Percentiles rank a stretch among this genome's conserved stretches.
Evolutionary conservation across 2,797 vertebrate species (phyloP).

Genomic region (Gorsachius magnificus): DNA sequence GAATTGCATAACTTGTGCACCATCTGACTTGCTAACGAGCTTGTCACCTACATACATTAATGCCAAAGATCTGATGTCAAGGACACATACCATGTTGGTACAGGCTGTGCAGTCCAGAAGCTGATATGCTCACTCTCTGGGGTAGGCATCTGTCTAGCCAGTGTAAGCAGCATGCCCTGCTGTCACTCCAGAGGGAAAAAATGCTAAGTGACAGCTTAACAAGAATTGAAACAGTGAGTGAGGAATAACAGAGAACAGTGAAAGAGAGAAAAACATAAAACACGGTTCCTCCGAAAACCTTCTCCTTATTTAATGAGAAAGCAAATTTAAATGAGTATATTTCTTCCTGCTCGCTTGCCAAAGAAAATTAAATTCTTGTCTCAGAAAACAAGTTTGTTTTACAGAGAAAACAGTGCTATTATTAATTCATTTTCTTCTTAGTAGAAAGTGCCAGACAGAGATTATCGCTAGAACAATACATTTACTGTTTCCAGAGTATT

Average conservation of each 20-base stretch:
- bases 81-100: background rate
- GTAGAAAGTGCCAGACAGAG: background rate
- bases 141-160: conserved; percentile 47
- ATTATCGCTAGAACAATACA: background rate
- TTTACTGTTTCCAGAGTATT: background rate
- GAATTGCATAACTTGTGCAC: background rate
- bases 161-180: conserved; percentile 25
- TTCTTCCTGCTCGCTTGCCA: background rate
- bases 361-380: background rate
- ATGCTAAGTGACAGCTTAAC: conserved; percentile 52
- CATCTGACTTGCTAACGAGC: background rate
- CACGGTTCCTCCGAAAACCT: background rate
- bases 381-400: background rate
- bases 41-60: background rate
- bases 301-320: background rate
- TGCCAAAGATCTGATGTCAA: conserved; percentile 36
- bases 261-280: conserved; percentile 4
- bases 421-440: background rate
- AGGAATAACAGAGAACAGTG: background rate
- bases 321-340: background rate
- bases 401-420: background rate
- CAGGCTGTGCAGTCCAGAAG: conserved; percentile 28
- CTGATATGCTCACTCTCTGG: conserved; percentile 33
- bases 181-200: conserved; percentile 54
- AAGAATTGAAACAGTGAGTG: conserved; percentile 9